Percentiles rank a stretch among this genome's conserved stretches.
Evolutionary conservation across 2,888 invertebrate species (phyloP).

Genomic region (Noctua pronuba): DNA sequence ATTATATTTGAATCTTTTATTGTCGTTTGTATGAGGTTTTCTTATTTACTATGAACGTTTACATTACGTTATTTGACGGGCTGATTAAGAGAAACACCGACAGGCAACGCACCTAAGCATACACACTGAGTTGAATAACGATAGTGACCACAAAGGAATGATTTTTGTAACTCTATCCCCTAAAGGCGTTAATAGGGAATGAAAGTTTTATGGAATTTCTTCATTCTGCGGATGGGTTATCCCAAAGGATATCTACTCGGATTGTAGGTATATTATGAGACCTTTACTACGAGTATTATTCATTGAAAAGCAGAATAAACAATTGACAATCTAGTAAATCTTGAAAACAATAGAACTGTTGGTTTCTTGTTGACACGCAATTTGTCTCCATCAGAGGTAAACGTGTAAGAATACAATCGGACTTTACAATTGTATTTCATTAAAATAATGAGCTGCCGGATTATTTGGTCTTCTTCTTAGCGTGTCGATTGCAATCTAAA

Average conservation of each 20-base stretch:
- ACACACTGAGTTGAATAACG: not conserved
- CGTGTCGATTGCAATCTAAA: no score
- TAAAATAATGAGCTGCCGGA: constrained; percentile 37
- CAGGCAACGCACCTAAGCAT: not conserved
- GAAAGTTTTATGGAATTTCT: not conserved
- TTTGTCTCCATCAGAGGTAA: constrained; percentile 24
- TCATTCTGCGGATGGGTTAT: not conserved
- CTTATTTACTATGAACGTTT: not conserved
- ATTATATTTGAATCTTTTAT: not conserved
- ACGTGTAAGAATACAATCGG: constrained; percentile 1
- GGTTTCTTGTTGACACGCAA: constrained; percentile 24
- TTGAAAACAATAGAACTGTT: constrained; percentile 13
- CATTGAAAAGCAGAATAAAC: not conserved
- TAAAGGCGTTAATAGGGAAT: not conserved
- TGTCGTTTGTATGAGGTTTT: not conserved
- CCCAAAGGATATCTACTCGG: not conserved
- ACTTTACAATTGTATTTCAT: not conserved
- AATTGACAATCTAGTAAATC: not conserved
- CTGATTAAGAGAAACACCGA: not conserved
- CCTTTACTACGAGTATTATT: not conserved
- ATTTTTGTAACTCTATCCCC: not conserved
- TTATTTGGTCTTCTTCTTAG: no score
- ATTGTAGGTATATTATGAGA: not conserved
- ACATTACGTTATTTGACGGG: not conserved
- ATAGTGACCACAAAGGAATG: not conserved